These are phyloP conservation scores for Bombyx huttoni DNA, from an alignment of 2,888 invertebrate genomes.

Conservation along the genomic window DNA sequence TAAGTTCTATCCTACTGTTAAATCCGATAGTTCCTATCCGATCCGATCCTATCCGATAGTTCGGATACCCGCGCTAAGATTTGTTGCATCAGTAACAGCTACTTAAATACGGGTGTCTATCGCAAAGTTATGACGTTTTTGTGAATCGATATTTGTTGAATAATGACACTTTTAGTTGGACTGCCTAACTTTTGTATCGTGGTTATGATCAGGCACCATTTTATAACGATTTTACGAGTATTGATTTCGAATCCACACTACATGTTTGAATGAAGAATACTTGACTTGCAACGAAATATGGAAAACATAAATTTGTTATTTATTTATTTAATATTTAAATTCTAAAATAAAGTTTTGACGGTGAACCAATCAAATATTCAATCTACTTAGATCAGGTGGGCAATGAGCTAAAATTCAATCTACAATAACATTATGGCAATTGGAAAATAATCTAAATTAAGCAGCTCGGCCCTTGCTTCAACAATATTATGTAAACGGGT, in stretches of 20 bases:
- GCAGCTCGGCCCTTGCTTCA: neutral
- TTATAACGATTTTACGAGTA: neutral
- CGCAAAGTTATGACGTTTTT: slow-evolving; percentile 58
- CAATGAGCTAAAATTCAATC: neutral
- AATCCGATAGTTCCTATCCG: too few species aligned
- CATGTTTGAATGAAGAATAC: too few species aligned
- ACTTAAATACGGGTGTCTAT: slow-evolving; percentile 58
- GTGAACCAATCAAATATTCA: too few species aligned
- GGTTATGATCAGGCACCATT: slow-evolving; percentile 15
- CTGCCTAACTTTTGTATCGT: slow-evolving; percentile 10
- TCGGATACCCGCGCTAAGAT: slow-evolving; percentile 44
- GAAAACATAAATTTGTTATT: too few species aligned
- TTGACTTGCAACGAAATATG: too few species aligned
- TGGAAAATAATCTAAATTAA: neutral
- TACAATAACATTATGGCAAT: neutral
- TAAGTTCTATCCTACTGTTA: slow-evolving; percentile 29
- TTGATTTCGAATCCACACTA: too few species aligned
- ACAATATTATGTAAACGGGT: slow-evolving; percentile 38
- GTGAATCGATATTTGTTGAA: slow-evolving; percentile 52
- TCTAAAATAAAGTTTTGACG: too few species aligned
- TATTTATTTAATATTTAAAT: too few species aligned
- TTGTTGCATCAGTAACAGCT: slow-evolving; percentile 47
- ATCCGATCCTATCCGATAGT: too few species aligned
- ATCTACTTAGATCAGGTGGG: too few species aligned
- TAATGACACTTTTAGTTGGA: slow-evolving; percentile 5